These are phyloP conservation scores for Aurelia aurita DNA, from an alignment of 30 jellyfish, hydroid and myxozoan genomes.

Conservation along the genomic window DNA sequence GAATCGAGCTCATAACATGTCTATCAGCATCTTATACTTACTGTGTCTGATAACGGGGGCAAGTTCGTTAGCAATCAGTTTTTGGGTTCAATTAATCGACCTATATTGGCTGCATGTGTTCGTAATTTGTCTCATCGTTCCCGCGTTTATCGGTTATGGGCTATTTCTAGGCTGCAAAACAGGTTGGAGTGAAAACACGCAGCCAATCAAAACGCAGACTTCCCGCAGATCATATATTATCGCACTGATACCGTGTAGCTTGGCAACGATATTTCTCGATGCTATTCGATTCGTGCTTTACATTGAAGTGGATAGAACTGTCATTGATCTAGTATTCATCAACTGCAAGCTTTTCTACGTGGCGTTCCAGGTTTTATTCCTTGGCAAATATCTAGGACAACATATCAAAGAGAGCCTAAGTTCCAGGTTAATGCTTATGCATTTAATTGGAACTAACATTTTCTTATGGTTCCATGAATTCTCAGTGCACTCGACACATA, in stretches of 20 bases:
- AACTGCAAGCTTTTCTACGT: slow-evolving; percentile 52
- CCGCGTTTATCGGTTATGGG: slow-evolving; percentile 52
- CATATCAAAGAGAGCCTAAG: slow-evolving; percentile 46
- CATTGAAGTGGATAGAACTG: slow-evolving; percentile 38
- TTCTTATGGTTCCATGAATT: slow-evolving; percentile 69
- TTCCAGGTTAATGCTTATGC: slow-evolving; percentile 55
- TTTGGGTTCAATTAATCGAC: slow-evolving; percentile 58
- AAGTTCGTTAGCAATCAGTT: slow-evolving; percentile 56
- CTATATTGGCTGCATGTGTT: slow-evolving; percentile 47
- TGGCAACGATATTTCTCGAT: slow-evolving; percentile 58
- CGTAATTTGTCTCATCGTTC: slow-evolving; percentile 35
- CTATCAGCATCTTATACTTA: slow-evolving; percentile 48
- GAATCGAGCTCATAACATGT: slow-evolving; percentile 57
- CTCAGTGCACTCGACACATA: slow-evolving; percentile 54
- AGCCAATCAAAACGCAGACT: slow-evolving; percentile 6
- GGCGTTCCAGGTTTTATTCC: slow-evolving; percentile 59
- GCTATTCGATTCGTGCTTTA: slow-evolving; percentile 43
- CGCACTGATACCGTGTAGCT: slow-evolving; percentile 58
- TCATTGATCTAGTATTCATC: slow-evolving; percentile 37
- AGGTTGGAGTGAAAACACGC: slow-evolving; percentile 40
- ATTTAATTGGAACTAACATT: slow-evolving; percentile 59
- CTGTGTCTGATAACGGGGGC: slow-evolving; percentile 67
- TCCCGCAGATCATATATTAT: slow-evolving; percentile 51
- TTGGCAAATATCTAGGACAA: slow-evolving; percentile 39
- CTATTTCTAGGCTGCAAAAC: slow-evolving; percentile 43